Conservation (phyloP, 2,113 vertebrate genomes). For the Neofelis nebulosa region DNA sequence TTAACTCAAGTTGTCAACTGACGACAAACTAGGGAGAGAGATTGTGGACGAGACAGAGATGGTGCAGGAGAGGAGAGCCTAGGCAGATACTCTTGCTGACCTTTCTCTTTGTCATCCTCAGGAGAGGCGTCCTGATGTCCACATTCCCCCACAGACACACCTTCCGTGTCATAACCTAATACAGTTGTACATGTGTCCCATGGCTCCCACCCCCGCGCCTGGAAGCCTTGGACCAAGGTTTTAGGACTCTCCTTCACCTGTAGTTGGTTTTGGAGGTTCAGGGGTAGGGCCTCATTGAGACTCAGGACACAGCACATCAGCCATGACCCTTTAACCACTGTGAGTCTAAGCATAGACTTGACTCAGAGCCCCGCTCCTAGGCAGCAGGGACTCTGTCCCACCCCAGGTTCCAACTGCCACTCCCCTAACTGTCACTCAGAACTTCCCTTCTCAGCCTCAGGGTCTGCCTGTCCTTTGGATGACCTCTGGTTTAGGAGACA, state of each 20-base stretch:
- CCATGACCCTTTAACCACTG: too few species aligned
- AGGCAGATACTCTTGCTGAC: background rate
- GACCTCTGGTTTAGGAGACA: background rate
- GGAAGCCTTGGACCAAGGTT: background rate
- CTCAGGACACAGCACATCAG: background rate
- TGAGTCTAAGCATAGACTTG: background rate
- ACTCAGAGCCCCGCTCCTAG: background rate
- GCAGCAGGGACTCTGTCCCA: background rate
- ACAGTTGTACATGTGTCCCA: background rate
- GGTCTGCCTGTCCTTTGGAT: background rate
- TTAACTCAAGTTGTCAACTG: background rate
- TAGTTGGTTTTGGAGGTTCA: background rate
- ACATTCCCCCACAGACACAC: too few species aligned
- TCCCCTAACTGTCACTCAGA: slow-evolving; percentile 65
- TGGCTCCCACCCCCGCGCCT: rapidly evolving
- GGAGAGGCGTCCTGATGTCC: background rate
- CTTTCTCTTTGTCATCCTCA: background rate
- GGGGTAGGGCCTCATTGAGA: background rate
- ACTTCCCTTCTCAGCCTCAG: background rate
- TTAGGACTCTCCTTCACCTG: background rate
- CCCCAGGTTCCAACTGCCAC: slow-evolving; percentile 53
- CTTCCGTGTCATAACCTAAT: background rate
- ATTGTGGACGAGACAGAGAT: background rate
- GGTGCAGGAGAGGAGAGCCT: background rate
- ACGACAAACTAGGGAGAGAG: background rate